Evolutionary conservation across 2,113 vertebrate genomes (phyloP).

Genomic region (Ailuropoda melanoleuca): DNA sequence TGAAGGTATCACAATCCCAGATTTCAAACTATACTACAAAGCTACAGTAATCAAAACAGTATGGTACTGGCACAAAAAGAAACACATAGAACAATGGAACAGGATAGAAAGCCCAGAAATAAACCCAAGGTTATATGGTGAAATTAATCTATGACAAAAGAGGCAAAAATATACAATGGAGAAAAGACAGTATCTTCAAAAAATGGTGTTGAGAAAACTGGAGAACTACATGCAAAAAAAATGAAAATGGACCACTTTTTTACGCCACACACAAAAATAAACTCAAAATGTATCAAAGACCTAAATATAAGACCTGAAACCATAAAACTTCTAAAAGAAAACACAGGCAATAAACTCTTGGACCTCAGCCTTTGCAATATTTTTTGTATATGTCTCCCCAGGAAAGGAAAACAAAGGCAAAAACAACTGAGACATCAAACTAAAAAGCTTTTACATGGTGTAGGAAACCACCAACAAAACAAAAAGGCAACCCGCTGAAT

Average conservation of each 20-base stretch:
- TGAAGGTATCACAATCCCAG: neutral
- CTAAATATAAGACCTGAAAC: neutral
- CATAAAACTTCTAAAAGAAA: neutral
- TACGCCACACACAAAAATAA: neutral
- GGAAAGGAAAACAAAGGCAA: neutral
- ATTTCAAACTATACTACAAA: neutral
- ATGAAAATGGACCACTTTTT: neutral
- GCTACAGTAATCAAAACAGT: neutral
- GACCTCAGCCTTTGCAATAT: neutral
- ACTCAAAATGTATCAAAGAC: neutral
- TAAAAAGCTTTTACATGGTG: neutral
- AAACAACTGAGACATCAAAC: neutral
- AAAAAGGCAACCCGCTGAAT: neutral
- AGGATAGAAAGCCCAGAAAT: neutral
- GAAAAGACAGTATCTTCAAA: neutral
- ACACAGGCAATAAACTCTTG: neutral
- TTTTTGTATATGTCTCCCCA: neutral
- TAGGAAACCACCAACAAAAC: neutral
- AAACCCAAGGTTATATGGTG: neutral
- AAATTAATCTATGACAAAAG: neutral
- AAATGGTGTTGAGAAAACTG: neutral
- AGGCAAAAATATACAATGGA: neutral
- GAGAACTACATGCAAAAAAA: neutral
- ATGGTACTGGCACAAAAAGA: neutral
- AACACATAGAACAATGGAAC: neutral